Evolutionary conservation across 2,888 invertebrate species (phyloP).

Genomic region (Schrankia costaestrigalis): DNA sequence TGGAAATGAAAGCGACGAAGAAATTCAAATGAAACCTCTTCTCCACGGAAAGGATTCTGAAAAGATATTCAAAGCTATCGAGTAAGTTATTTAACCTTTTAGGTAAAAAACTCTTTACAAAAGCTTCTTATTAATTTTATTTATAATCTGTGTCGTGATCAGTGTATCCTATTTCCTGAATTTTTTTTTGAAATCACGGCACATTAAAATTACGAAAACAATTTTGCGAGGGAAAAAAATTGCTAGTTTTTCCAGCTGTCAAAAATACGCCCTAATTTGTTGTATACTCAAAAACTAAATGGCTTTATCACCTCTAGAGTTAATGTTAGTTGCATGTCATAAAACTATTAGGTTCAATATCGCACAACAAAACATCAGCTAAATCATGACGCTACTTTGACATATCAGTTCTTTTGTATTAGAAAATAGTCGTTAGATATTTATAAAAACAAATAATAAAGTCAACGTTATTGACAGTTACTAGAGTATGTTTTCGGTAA

Average conservation of each 20-base stretch:
- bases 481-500: no score
- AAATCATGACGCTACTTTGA: no score
- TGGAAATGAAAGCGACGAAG: slow-evolving; percentile 82
- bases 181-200: slow-evolving; percentile 55
- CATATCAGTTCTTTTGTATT: no score
- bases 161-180: slow-evolving; percentile 33
- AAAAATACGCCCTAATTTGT: no score
- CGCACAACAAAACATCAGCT: no score
- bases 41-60: slow-evolving; percentile 83
- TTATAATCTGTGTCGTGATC: slow-evolving; percentile 43
- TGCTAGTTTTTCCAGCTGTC: background rate
- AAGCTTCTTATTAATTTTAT: slow-evolving; percentile 22
- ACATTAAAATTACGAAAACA: slow-evolving; percentile 60
- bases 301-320: no score
- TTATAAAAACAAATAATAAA: no score
- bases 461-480: no score
- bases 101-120: slow-evolving; percentile 9
- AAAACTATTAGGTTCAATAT: no score
- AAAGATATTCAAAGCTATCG: slow-evolving; percentile 83
- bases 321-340: no score
- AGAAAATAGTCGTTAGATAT: no score
- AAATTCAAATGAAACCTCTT: slow-evolving; percentile 88
- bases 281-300: no score
- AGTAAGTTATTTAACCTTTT: slow-evolving; percentile 76
- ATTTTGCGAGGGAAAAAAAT: background rate